Evolutionary conservation across 2,113 vertebrate genomes (phyloP).

Genomic region (Takifugu bimaculatus): DNA sequence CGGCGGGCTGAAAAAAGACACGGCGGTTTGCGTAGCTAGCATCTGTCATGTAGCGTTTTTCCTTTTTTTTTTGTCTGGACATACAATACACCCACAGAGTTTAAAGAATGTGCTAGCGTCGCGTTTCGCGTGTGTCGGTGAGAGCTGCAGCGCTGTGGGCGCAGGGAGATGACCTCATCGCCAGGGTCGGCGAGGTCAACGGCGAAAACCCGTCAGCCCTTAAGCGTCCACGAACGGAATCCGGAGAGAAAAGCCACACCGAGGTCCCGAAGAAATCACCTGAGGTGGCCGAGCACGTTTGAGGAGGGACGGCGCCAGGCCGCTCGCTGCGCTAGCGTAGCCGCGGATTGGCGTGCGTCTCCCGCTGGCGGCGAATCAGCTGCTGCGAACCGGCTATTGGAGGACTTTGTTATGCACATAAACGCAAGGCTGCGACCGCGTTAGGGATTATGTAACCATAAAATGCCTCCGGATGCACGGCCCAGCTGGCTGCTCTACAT

Average conservation of each 20-base stretch:
- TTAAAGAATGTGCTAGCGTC: too few species aligned
- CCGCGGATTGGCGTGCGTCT: neutral
- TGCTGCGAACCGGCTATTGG: conserved; percentile 45
- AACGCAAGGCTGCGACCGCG: conserved; percentile 19
- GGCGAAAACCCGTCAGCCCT: conserved; percentile 37
- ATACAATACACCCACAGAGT: too few species aligned
- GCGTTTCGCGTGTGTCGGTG: too few species aligned
- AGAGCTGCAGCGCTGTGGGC: neutral
- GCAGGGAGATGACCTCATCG: conserved; percentile 45
- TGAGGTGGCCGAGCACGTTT: neutral
- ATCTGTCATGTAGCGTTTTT: too few species aligned
- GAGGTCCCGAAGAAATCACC: conserved; percentile 2
- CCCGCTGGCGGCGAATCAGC: conserved; percentile 1
- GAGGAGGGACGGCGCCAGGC: too few species aligned
- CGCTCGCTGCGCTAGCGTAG: too few species aligned
- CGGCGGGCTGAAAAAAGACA: too few species aligned
- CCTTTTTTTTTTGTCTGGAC: too few species aligned
- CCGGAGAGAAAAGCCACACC: conserved; percentile 45
- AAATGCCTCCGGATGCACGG: neutral
- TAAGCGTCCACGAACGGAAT: neutral
- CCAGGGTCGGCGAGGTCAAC: conserved; percentile 7
- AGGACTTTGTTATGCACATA: conserved; percentile 11
- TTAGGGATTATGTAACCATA: conserved; percentile 34
- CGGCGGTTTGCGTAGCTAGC: too few species aligned
- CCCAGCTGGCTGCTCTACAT: neutral